These are phyloP conservation scores for Pocota personata DNA, from an alignment of 2,888 invertebrate species.

Conservation along the genomic window DNA sequence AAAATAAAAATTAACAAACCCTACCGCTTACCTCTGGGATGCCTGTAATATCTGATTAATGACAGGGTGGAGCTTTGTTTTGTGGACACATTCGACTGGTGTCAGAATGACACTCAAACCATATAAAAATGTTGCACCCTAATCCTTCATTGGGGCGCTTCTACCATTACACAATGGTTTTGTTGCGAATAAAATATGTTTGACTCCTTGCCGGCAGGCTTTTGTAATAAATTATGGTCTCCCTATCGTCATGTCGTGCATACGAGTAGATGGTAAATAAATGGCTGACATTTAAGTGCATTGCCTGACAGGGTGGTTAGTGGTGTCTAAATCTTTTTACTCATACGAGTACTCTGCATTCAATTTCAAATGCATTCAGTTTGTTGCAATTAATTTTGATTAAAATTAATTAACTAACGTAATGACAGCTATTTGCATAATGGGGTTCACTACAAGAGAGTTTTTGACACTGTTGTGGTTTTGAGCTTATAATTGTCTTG, in stretches of 20 bases:
- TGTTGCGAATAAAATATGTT: slow-evolving; percentile 54
- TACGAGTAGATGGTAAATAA: not conserved
- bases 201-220: slow-evolving; percentile 29
- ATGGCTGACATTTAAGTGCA: slow-evolving; percentile 43
- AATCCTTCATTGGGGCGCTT: not conserved
- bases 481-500: too few species aligned
- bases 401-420: slow-evolving; percentile 52
- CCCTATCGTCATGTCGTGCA: not conserved
- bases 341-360: slow-evolving; percentile 4
- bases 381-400: slow-evolving; percentile 45
- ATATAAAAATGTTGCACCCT: slow-evolving; percentile 4
- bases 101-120: not conserved
- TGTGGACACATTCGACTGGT: slow-evolving; percentile 31
- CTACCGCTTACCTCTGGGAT: not conserved
- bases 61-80: not conserved
- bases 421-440: slow-evolving; percentile 34
- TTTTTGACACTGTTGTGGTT: too few species aligned
- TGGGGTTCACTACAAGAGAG: not conserved
- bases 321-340: slow-evolving; percentile 14
- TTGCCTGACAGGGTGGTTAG: not conserved
- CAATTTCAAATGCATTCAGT: slow-evolving; percentile 30
- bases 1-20: slow-evolving; percentile 11
- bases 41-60: slow-evolving; percentile 29
- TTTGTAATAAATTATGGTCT: slow-evolving; percentile 20
- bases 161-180: slow-evolving; percentile 24